These are phyloP conservation scores for Priapulus caudatus DNA, from an alignment of 2,888 invertebrate species.

Conservation along the genomic window DNA sequence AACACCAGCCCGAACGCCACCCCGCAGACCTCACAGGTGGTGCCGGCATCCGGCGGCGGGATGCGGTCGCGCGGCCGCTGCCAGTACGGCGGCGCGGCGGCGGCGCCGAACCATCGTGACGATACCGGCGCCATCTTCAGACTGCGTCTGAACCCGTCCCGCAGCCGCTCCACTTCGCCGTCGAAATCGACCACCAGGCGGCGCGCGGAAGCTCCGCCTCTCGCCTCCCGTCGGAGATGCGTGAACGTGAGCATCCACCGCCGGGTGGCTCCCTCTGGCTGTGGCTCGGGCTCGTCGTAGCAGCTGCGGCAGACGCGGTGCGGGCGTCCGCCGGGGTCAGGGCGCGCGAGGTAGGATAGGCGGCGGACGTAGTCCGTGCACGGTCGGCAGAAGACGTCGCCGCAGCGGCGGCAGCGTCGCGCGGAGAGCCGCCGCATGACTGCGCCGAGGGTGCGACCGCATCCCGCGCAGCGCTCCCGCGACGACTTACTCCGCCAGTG, in stretches of 20 bases:
- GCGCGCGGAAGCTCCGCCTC: too few species aligned
- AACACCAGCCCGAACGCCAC: neutral
- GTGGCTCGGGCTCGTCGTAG: neutral
- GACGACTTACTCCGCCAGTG: neutral
- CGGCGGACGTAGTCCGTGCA: neutral
- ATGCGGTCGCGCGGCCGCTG: neutral
- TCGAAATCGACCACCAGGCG: neutral
- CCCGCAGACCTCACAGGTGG: neutral
- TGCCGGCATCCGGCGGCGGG: neutral
- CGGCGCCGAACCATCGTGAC: neutral
- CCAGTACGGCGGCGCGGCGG: neutral
- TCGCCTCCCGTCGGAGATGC: too few species aligned
- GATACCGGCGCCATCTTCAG: neutral
- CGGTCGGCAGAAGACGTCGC: neutral
- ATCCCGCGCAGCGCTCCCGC: neutral
- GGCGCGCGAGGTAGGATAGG: neutral
- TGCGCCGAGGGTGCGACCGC: neutral
- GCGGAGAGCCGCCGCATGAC: too few species aligned
- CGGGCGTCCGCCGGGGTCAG: neutral
- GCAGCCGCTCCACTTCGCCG: neutral
- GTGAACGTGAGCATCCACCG: neutral
- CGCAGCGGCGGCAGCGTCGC: neutral
- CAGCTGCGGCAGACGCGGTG: neutral
- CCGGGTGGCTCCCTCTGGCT: neutral
- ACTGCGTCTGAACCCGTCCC: neutral